phyloP scores from a whole-genome alignment of 2,113 vertebrate species.

The Cyrtonyx montezumae region DNA sequence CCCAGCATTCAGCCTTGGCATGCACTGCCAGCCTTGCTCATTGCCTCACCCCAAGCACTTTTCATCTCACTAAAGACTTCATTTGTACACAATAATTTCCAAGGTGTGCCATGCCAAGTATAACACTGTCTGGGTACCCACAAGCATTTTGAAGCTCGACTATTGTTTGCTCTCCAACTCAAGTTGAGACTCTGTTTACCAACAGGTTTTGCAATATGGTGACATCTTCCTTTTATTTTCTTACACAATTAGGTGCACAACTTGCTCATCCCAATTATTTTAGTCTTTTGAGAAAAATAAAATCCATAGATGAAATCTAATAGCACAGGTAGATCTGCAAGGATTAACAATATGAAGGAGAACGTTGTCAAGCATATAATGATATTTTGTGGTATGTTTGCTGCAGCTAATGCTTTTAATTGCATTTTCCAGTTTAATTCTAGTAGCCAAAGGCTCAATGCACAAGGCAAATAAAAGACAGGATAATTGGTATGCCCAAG shows the following conservation, averaged over 20 bases:
- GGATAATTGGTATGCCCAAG: slow-evolving; percentile 41
- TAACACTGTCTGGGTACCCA: neutral
- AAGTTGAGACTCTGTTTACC: neutral
- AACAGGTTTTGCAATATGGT: neutral
- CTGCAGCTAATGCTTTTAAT: slow-evolving; percentile 63
- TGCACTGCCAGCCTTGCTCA: neutral
- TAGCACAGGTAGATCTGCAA: slow-evolving; percentile 41
- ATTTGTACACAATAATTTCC: neutral
- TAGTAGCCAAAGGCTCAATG: slow-evolving; percentile 63
- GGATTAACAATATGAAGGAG: slow-evolving; percentile 43
- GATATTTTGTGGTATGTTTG: slow-evolving; percentile 53
- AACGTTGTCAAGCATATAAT: slow-evolving; percentile 59
- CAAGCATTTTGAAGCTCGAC: neutral
- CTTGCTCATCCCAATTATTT: slow-evolving; percentile 26
- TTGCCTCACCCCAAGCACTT: neutral
- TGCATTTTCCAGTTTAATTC: slow-evolving; percentile 66
- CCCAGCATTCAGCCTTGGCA: neutral
- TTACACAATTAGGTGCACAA: neutral
- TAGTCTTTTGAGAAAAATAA: slow-evolving; percentile 17
- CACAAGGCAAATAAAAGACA: slow-evolving; percentile 51
- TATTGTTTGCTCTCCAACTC: neutral
- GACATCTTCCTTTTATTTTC: neutral
- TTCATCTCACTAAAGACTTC: neutral
- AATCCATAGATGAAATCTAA: slow-evolving; percentile 49
- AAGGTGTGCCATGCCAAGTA: neutral